Evolutionary conservation across 2,113 vertebrate species (phyloP), one percentile per base, ranked within the genome.

Genomic region (Neopipo cinnamomea): DNA sequence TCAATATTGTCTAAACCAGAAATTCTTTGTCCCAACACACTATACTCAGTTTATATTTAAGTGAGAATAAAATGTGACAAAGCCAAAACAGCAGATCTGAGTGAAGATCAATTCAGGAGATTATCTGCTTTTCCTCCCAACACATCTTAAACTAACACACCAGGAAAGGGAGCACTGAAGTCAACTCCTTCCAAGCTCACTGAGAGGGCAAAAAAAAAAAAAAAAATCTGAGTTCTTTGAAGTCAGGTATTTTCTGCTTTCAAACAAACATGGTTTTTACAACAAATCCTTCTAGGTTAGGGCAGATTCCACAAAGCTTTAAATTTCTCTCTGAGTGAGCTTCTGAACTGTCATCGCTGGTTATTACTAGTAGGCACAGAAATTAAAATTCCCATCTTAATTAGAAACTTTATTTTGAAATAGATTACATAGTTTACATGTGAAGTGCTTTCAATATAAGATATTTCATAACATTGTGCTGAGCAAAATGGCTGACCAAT

Each of bases 371-470:
- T 50, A 96, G 93, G 95, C 95, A 96, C 91, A 97, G 86, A 95
- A 96, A 97, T 93, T 92, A 83, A 95, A 96, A 97, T 93, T 92
- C 83, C 88, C 88, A 89, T 96, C 96, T 97, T 92, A 92, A 93
- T 96, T 92, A 95, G 70, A 97, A 96, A 97, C 88, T 96, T 97
- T 97, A 97, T 96, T 97, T 88, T 62, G 49, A 96, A 94, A 97
- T 93, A 93, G 91, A 93, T 97, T 82, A 93, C 82, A 97, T 56
- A 91, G 62, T 92, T 94, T 92, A 96, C 93, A 97, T 61, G 86
- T 91, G 88, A 95, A 89, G 66, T 85, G 80, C 37, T 97, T 93
- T 75, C 83, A 89, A 67, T 86, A 66, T 23, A 70, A 94, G 85
- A 39, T 92, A 91, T 81, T 93, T 85, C 46, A 33, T 84, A 94